Evolutionary conservation across 2,797 vertebrate species (phyloP), one percentile per base, ranked within the genome.

Genomic region (Poliocrania exsul): DNA sequence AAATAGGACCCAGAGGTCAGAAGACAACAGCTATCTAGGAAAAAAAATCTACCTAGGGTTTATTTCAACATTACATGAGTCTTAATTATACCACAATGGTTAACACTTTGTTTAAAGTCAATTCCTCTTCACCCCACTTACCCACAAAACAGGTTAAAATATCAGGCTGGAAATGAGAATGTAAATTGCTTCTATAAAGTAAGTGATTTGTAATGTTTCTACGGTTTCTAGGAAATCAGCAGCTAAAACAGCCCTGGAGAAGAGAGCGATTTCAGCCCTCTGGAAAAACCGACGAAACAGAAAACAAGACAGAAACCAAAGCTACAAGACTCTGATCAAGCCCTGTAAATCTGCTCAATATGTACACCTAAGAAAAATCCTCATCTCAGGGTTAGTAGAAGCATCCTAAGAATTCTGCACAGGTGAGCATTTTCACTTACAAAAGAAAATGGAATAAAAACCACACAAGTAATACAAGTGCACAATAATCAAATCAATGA

Each of bases 191-290:
- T 58, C 87, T 71, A 44, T n/a, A 40, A 86, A 91, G 35, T 40
- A 86, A 91, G 35, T 44, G 53, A 92, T 90, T 79, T 79, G 53
- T 54, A 78, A 81, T 58, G 61, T 72, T 90, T 86, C 50, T 25
- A 61, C 35, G 37, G 67, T 62, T 94, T 64, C 82, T 88, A 95
- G 77, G 80, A 90, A 90, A 86, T 62, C 38, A 75, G n/a, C 62
- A 81, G 58, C 80, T 77, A 70, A 69, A 91, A 66, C 11, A 64
- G 17, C 24, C 60, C 58, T 56, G 51, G 18, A 77, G 53, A 86
- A 58, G 17, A 54, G 11, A 23, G 2, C 33, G 18, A 31, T 19
- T 58, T 31, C 38, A 79, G 62, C 40, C 71, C 35, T 69, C 42
- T 26, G 18, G 24, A 33, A 80, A 70, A 84, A 72, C 64, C 42